These are phyloP conservation scores for Dendrolimus pini DNA, from an alignment of 2,888 invertebrate genomes.

Conservation along the genomic window DNA sequence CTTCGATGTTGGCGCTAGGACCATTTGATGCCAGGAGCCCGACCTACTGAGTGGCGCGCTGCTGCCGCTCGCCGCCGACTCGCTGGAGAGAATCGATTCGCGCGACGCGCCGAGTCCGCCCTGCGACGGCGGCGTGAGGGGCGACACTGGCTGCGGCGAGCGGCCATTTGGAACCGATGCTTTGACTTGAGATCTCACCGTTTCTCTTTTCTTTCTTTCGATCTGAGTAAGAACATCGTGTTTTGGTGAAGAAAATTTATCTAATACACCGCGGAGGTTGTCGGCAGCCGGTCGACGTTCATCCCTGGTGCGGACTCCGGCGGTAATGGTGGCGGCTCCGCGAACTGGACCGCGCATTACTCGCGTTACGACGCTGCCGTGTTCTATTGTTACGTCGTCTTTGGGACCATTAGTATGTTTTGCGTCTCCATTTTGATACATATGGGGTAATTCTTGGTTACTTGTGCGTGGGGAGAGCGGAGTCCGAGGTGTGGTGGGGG, in stretches of 20 bases:
- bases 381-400: conserved; percentile 70
- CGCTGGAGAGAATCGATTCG: conserved; percentile 48
- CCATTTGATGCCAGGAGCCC: conserved; percentile 88
- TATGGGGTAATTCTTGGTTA: conserved; percentile 18
- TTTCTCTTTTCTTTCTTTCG: conserved; percentile 38
- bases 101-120: conserved; percentile 47
- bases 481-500: conserved; percentile 21
- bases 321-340: conserved; percentile 81
- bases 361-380: conserved; percentile 79
- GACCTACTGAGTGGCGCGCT: conserved; percentile 73
- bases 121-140: conserved; percentile 39
- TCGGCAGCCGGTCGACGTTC: conserved; percentile 37
- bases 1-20: conserved; percentile 37
- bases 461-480: conserved; percentile 24
- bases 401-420: conserved; percentile 28
- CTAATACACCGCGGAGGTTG: conserved; percentile 73
- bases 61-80: conserved; percentile 41
- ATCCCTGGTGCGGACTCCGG: conserved; percentile 73
- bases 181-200: conserved; percentile 45
- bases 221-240: conserved; percentile 41
- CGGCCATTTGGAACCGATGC: conserved; percentile 39
- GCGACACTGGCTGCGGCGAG: conserved; percentile 40
- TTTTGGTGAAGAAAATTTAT: conserved; percentile 58
- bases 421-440: conserved; percentile 32
- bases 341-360: conserved; percentile 87